These are phyloP conservation scores for Hipposideros armiger DNA, from an alignment of 2,113 vertebrate species.

Conservation along the genomic window DNA sequence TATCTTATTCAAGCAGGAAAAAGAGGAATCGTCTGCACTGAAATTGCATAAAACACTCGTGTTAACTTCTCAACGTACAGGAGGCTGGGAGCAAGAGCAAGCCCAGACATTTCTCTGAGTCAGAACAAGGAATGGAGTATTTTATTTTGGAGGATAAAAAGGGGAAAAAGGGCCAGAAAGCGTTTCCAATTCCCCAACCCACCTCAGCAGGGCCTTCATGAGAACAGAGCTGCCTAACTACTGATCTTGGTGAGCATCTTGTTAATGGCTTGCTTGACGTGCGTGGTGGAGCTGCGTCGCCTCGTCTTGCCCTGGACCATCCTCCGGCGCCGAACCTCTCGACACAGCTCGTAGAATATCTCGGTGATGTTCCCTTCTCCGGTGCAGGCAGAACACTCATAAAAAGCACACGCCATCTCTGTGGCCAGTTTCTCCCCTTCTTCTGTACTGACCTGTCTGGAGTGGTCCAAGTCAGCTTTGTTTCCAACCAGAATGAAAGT, in stretches of 20 bases:
- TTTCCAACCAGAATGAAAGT: conserved; percentile 97
- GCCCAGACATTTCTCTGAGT: conserved; percentile 42
- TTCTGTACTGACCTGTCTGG: conserved; percentile 95
- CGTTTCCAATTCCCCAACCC: conserved; percentile 29
- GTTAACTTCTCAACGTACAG: not conserved
- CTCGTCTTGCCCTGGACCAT: conserved; percentile 97
- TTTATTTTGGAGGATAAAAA: conserved; percentile 35
- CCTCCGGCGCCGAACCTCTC: conserved; percentile 94
- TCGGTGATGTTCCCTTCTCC: conserved; percentile 94
- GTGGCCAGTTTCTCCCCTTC: conserved; percentile 97
- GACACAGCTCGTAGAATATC: conserved; percentile 96
- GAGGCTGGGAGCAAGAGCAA: not conserved
- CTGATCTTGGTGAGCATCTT: conserved; percentile 99
- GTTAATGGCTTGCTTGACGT: conserved; percentile 99
- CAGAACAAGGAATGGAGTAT: conserved; percentile 56
- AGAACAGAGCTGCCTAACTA: conserved; percentile 89
- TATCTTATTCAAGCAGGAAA: conserved; percentile 66
- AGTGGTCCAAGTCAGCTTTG: conserved; percentile 97
- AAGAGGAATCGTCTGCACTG: not conserved
- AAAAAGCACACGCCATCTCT: conserved; percentile 97
- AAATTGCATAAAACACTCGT: conserved; percentile 12
- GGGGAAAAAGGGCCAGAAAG: not conserved
- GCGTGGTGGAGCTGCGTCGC: conserved; percentile 97
- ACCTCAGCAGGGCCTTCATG: not conserved
- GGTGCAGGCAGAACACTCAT: conserved; percentile 97